Evolutionary conservation across 30 jellyfish, hydroid and myxozoan genomes (phyloP), one percentile per base, ranked within the genome.

Genomic region (Catostylus mosaicus): DNA sequence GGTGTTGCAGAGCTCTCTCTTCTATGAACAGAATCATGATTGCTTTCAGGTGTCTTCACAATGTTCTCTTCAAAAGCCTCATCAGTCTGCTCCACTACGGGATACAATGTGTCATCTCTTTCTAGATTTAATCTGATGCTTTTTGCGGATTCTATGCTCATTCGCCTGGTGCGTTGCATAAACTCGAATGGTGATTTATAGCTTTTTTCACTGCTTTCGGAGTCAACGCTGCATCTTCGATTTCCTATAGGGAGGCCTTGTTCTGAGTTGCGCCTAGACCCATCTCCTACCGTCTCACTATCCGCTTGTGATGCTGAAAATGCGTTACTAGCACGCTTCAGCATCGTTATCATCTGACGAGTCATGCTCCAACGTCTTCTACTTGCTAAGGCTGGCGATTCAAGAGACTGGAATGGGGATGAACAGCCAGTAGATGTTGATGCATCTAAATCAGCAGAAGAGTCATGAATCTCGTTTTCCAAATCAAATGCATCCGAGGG

Each of bases 331-430:
- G 60, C 65, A 20, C 77, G 77, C 30, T 57, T 75, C 34, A 54
- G 31, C 24, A 72, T 56, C 12, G 18, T 22, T 2, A 65, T 20
- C 36, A 32, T 56, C 64, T 75, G 76, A n/a, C 46, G 61, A 0
- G 77, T 32, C 43, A 75, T 36, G 60, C 87, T 57, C 77, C 87
- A 57, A 31, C 77, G 77, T 35, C 87, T 30, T 31, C 51, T 75
- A 1, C 67, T 66, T 12, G 65, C 35, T 9, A 60, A 29, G 1
- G 29, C n/a, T 27, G 64, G 46, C n/a, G 75, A 72, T 27, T 31
- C 48, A 22, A 20, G 10, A 16, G 24, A 11, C n/a, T 52, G 87
- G 47, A 4, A 16, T 6, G 24, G 11, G 54, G 54, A 14, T 14
- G 14, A 40, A 14, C 7, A 14, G 11, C 7, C 14, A 40, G 54